Evolutionary conservation across 1,140 invertebrate genomes (phyloP).

Genomic region (Sycophaga agraensis): DNA sequence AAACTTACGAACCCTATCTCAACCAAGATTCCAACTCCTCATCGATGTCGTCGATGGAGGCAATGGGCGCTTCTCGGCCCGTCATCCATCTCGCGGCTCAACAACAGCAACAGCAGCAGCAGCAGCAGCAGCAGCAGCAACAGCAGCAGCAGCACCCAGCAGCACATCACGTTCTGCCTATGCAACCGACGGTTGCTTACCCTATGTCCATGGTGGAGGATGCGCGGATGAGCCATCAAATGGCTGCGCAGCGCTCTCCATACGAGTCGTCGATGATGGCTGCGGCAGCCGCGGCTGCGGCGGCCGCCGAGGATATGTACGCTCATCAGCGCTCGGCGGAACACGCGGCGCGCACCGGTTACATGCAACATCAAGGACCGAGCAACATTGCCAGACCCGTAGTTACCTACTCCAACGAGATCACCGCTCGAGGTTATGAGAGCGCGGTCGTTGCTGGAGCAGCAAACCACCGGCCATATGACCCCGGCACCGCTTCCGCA

Average conservation of each 20-base stretch:
- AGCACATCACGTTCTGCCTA: slow-evolving; percentile 50
- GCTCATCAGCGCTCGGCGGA: slow-evolving; percentile 47
- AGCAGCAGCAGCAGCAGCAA: slow-evolving; percentile 40
- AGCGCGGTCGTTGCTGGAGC: slow-evolving; percentile 50
- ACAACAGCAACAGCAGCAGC: slow-evolving; percentile 48
- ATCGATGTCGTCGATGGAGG: slow-evolving; percentile 72
- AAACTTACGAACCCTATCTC: slow-evolving; percentile 64
- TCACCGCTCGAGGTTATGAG: slow-evolving; percentile 62
- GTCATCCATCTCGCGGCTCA: no score
- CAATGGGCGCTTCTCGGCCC: slow-evolving; percentile 55
- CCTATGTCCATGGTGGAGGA: slow-evolving; percentile 58
- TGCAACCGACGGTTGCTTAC: slow-evolving; percentile 51
- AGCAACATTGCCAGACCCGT: slow-evolving; percentile 62
- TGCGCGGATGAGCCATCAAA: slow-evolving; percentile 58
- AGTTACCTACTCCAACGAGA: slow-evolving; percentile 65
- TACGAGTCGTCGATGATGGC: slow-evolving; percentile 65
- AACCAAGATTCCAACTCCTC: slow-evolving; percentile 74
- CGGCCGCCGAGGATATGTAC: slow-evolving; percentile 52
- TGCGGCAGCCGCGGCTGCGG: slow-evolving; percentile 46
- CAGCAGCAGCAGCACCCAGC: slow-evolving; percentile 41
- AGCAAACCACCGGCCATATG: slow-evolving; percentile 62
- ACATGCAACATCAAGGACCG: slow-evolving; percentile 53
- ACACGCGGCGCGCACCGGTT: slow-evolving; percentile 51
- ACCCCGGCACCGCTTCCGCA: slow-evolving; percentile 63
- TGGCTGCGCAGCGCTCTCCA: slow-evolving; percentile 64